Percentiles rank a stretch among this genome's conserved stretches.
phyloP scores from a whole-genome alignment of 1,140 invertebrate genomes.

The Cydia pomonella region DNA sequence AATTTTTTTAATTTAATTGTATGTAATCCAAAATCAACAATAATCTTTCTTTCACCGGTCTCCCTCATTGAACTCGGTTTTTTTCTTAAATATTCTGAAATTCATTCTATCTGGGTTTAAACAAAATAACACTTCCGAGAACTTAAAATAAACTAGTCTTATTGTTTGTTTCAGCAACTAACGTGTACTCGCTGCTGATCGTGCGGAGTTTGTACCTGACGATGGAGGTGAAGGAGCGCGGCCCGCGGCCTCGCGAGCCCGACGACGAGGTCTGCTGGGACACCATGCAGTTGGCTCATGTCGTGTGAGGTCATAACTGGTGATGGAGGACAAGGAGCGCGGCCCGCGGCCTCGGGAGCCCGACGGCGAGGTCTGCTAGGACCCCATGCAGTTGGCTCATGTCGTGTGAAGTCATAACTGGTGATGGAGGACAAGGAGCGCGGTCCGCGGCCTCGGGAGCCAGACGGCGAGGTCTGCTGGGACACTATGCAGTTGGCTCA shows the following conservation, averaged over 20 bases:
- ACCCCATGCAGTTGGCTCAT: conserved; percentile 21
- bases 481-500: conserved; percentile 26
- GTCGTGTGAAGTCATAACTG: conserved; percentile 2
- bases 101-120: too few species aligned
- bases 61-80: too few species aligned
- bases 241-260: neutral
- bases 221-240: conserved; percentile 18
- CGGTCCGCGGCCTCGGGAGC: neutral
- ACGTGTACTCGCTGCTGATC: conserved; percentile 28
- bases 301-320: conserved; percentile 2
- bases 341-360: conserved; percentile 2
- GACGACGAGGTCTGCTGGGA: conserved; percentile 22
- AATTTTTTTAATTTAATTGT: too few species aligned
- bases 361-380: conserved; percentile 11
- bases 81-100: too few species aligned
- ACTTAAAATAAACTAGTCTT: neutral
- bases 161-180: conserved; percentile 7
- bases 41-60: too few species aligned
- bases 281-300: conserved; percentile 22
- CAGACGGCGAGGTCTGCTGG: conserved; percentile 14
- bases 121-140: too few species aligned
- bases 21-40: too few species aligned
- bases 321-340: conserved; percentile 10
- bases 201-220: conserved; percentile 17
- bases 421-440: conserved; percentile 20